Base-by-base conservation (phyloP, 2,888 invertebrate species). In the Harpalus rubripes region DNA sequence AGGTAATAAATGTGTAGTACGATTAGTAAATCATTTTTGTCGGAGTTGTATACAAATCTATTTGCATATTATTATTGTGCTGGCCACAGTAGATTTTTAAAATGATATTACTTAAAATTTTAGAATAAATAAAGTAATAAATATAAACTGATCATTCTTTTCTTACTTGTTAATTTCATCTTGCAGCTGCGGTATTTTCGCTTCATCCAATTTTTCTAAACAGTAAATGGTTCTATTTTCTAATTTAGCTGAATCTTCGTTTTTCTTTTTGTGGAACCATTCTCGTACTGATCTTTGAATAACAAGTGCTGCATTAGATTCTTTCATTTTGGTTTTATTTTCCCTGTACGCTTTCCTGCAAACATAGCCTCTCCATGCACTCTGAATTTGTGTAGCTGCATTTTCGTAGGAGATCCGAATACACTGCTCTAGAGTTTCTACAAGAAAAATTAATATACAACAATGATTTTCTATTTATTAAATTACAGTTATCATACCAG, bases 281-380 rank as follows among this genome's bases (percentile, higher is more conserved):
- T 85, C 85, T 39, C 79, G 81, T 22, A 85, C 59, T 68, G 81
- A 81, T 82, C 85, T 81, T 68, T 85, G 85, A 78, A 85, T 82
- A 76, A 78, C 72, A 78, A 82, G 81, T 59, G 82, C 85, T 56
- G 85, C 81, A 81, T 82, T 82, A 52, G 61, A 61, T 85, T 85
- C 63, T 78, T 52, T 58, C 61, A 85, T 44, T 58, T 82, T 56
- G 18, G 22, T 68, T 74, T 78, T 81, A 72, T 85, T 81, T 59
- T 74, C 63, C 58, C 63, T 65, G 63, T 72, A 81, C 32, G 44
- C 52, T 85, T 85, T 85, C 58, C 85, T 65, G 63, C 81, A 68
- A 56, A 22, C 16, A 65, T 82, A 85, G 16, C 85, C 82, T 56
- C 85, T 76, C 85, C 85, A 85, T 26, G 63, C 22, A 10, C 76